Base-by-base conservation (phyloP, 2,113 vertebrate genomes). In the Rhinichthys klamathensis region DNA sequence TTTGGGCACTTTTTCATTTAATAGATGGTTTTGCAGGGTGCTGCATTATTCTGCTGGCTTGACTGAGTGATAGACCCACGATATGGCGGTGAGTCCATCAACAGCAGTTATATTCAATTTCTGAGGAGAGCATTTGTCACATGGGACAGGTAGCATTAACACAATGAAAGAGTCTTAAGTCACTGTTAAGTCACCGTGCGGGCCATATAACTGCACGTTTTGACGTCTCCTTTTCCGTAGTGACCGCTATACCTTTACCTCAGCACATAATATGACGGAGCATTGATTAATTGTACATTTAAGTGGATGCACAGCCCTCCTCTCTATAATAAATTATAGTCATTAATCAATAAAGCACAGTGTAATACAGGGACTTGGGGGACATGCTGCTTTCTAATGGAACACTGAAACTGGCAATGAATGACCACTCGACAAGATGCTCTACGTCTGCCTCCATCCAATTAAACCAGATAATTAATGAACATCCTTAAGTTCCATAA, bases 331-430 rank as follows among this genome's bases (percentile, higher is more conserved):
- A 98, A 98, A 99, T 99, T 97, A 99, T 97, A 95, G 97, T 96
- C 97, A 99, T 99, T 99, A 99, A 99, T 99, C 98, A 99, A 99
- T 99, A 98, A 95, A 98, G 96, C 97, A 96, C 96, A 96, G 95
- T 93, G 96, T 97, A 96, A 97, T 97, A 96, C 95, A 95, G 93
- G 94, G 94, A 97, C 96, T 97, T 97, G 95, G 97, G 96, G 96
- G 95, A 97, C 98, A 97, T 95, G 97, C 98, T 98, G 97, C 91
- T 96, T 97, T 95, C 96, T 99, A 98, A 99, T 99, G 98, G 97
- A 97, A 98, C 97, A 96, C 95, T 96, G 95, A 87, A 94, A 94
- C 93, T 95, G 94, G 95, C 96, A 95, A 94, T 97, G 98, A 97
- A 94, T 97, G 98, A 97, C 97, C 96, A 96, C 95, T 96, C 96